Base-by-base conservation (phyloP, 1,140 invertebrate genomes). In the Dendrolimus kikuchii region DNA sequence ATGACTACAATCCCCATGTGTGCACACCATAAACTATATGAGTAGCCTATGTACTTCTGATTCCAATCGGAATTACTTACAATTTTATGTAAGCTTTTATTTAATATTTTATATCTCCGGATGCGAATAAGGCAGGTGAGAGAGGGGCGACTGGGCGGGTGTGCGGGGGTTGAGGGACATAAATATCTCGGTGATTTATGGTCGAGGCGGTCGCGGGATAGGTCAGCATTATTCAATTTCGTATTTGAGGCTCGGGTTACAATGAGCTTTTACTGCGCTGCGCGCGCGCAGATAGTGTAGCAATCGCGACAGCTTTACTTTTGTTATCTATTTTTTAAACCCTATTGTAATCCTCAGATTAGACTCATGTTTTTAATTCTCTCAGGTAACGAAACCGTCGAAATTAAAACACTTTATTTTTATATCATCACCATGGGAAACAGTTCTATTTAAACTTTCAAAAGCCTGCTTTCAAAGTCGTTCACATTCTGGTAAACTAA, bases 161-260 rank as follows among this genome's bases (percentile, higher is more conserved):
- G 62, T 46, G 77, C 63, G 75, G 73, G 71, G 74, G 68, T 63
- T 59, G 74, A 70, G 76, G 74, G 81, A 86, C 83, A 85, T 86
- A 86, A 86, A 86, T 85, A 86, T 86, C 83, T 85, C 71, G 66
- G 80, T 86, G 83, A 86, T 86, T 86, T 86, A 86, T 76, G 80
- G 71, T 58, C 71, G 67, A 77, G 74, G 80, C 77, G 83, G 83
- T 83, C 81, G 80, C 83, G 76, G 83, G 80, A 86, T 86, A 86
- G 83, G 83, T 86, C 81, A 86, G 80, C 78, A 86, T 86, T 85
- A 86, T 86, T 86, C 83, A 85, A 85, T 85, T 86, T 84, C 81
- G 79, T 86, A 84, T 86, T 86, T 81, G 81, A 85, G 71, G 68
- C 73, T 84, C 81, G 73, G 65, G 74, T 85, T 83, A 85, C 83